These are phyloP conservation scores for Fulica atra DNA, from an alignment of 2,113 vertebrate genomes.

Conservation along the genomic window DNA sequence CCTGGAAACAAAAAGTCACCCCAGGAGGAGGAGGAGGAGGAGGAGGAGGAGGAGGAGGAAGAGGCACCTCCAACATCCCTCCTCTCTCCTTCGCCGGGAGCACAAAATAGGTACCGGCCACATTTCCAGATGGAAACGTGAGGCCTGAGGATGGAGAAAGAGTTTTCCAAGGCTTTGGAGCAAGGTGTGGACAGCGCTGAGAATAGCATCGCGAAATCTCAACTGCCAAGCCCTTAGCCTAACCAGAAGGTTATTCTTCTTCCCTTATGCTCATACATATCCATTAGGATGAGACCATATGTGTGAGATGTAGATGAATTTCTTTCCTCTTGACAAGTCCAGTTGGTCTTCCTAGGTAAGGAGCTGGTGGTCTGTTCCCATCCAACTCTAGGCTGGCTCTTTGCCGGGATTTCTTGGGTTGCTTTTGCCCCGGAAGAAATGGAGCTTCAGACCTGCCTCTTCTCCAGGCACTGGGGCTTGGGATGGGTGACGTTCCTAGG, in stretches of 20 bases:
- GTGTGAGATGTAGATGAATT: constrained; percentile 70
- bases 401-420: constrained; percentile 20
- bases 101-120: neutral
- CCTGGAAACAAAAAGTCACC: neutral
- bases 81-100: neutral
- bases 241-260: constrained; percentile 70
- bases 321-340: constrained; percentile 71
- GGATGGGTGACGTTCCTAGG: accelerated
- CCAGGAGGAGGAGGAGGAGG: neutral
- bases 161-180: constrained; percentile 54
- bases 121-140: constrained; percentile 6
- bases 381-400: constrained; percentile 60
- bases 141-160: constrained; percentile 43
- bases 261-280: constrained; percentile 71
- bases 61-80: neutral
- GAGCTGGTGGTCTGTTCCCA: constrained; percentile 64
- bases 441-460: neutral
- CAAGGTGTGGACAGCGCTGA: constrained; percentile 67
- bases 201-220: constrained; percentile 64
- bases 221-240: constrained; percentile 71
- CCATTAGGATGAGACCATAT: constrained; percentile 68
- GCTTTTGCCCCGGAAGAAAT: constrained; percentile 12
- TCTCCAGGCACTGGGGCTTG: accelerated
- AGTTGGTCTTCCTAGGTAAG: constrained; percentile 69
- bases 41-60: neutral